Conservation (phyloP, 2,888 invertebrate genomes). For the Lasioglossum pauxillum region DNA sequence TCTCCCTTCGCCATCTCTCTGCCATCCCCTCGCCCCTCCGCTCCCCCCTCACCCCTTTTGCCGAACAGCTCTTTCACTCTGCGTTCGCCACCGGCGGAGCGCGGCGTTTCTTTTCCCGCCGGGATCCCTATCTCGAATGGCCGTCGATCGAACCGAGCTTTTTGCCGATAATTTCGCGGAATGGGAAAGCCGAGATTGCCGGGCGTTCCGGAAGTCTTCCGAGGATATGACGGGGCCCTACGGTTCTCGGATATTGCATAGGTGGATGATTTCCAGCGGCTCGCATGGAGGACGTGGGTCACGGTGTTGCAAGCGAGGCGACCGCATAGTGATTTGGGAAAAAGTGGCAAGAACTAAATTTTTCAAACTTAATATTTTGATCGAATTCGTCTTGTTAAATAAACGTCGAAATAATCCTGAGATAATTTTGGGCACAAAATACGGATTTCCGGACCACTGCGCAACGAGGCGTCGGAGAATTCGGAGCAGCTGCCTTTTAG, state of each 20-base stretch:
- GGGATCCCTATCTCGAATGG: slow-evolving; percentile 25
- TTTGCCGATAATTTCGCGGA: slow-evolving; percentile 80
- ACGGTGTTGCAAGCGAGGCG: slow-evolving; percentile 52
- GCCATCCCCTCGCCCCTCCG: slow-evolving; percentile 62
- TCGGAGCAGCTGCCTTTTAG: slow-evolving; percentile 47
- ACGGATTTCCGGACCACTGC: not conserved
- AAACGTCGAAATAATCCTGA: not conserved
- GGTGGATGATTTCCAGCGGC: not conserved
- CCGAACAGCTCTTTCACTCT: slow-evolving; percentile 13
- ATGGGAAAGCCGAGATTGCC: slow-evolving; percentile 77
- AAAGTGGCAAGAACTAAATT: not conserved
- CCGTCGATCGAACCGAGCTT: slow-evolving; percentile 65
- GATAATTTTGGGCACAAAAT: not conserved
- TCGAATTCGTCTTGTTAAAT: too few relatives aligned
- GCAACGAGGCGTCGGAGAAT: slow-evolving; percentile 55
- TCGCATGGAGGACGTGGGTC: not conserved
- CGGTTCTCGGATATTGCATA: not conserved
- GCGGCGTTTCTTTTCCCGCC: slow-evolving; percentile 62
- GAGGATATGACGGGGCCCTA: not conserved
- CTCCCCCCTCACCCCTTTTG: slow-evolving; percentile 21
- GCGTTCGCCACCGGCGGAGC: slow-evolving; percentile 25
- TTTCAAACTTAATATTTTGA: not conserved
- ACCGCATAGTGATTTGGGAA: not conserved
- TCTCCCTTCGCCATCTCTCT: slow-evolving; percentile 59
- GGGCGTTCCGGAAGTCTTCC: slow-evolving; percentile 37